Evolutionary conservation across 2,113 vertebrate genomes (phyloP).

Genomic region (Pteropus alecto): DNA sequence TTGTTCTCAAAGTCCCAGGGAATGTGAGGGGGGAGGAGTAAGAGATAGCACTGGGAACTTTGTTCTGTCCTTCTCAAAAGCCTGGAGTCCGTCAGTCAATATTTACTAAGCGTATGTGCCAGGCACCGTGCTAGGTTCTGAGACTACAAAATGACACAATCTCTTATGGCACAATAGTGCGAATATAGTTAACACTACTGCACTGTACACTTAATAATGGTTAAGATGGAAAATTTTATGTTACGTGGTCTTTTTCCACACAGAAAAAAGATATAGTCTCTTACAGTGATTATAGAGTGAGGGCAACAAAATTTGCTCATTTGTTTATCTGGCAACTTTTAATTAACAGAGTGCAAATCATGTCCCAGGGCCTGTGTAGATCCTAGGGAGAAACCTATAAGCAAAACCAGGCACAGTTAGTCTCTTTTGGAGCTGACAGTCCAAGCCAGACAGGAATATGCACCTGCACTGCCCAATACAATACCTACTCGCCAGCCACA

Average conservation of each 20-base stretch:
- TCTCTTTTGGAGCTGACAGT: neutral
- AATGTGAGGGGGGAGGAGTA: neutral
- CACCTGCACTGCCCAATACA: neutral
- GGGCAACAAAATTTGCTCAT: neutral
- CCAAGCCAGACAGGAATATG: neutral
- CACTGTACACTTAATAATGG: neutral
- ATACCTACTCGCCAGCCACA: neutral
- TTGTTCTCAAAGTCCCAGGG: neutral
- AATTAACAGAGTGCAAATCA: neutral
- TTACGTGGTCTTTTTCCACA: neutral
- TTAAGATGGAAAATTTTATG: neutral
- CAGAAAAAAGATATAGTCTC: neutral
- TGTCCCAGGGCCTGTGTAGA: neutral
- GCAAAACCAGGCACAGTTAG: neutral
- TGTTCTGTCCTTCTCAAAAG: neutral
- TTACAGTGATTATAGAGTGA: neutral
- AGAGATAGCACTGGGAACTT: neutral
- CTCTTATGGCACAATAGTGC: neutral
- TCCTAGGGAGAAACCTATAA: neutral
- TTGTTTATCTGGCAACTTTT: constrained; percentile 19
- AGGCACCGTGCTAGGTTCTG: constrained; percentile 4
- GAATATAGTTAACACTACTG: neutral
- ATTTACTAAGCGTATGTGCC: neutral
- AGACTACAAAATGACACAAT: neutral
- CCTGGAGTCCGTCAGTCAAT: neutral